Percentiles rank a stretch among this genome's conserved stretches.
Conservation (phyloP, 2,797 vertebrate genomes). For the Rallus crepitans region DNA sequence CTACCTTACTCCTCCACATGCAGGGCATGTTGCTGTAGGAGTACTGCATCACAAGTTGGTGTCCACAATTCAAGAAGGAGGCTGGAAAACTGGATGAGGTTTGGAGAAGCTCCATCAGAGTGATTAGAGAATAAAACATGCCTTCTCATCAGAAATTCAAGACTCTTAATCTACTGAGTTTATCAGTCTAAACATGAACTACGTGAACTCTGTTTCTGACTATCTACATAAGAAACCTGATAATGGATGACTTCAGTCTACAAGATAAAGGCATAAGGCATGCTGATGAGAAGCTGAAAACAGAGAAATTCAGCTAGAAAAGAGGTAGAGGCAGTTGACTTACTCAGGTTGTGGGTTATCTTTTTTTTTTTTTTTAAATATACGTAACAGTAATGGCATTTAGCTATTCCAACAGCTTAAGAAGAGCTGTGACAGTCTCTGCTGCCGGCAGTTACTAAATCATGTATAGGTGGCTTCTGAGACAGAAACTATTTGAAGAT, state of each 20-base stretch:
- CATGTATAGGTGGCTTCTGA: slow-evolving; percentile 27
- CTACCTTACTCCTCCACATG: not conserved
- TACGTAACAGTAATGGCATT: slow-evolving; percentile 14
- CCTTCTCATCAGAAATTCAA: slow-evolving; percentile 24
- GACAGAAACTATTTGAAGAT: slow-evolving; percentile 44
- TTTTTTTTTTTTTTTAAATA: not conserved
- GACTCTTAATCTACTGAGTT: not conserved
- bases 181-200: not conserved
- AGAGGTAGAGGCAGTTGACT: not conserved
- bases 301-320: not conserved
- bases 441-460: slow-evolving; percentile 34
- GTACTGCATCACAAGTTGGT: not conserved
- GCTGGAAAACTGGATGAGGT: not conserved
- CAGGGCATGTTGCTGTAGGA: not conserved
- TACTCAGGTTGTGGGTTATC: not conserved
- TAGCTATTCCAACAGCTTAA: slow-evolving; percentile 16
- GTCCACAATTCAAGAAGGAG: not conserved
- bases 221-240: slow-evolving; percentile 11
- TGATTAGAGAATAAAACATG: not conserved
- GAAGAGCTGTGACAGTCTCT: slow-evolving; percentile 40
- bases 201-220: not conserved
- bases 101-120: not conserved
- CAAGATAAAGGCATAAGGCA: slow-evolving; percentile 19
- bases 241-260: not conserved
- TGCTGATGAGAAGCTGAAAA: not conserved